phyloP scores from a whole-genome alignment of 2,797 vertebrate genomes.

The Sorex maritimensis region DNA sequence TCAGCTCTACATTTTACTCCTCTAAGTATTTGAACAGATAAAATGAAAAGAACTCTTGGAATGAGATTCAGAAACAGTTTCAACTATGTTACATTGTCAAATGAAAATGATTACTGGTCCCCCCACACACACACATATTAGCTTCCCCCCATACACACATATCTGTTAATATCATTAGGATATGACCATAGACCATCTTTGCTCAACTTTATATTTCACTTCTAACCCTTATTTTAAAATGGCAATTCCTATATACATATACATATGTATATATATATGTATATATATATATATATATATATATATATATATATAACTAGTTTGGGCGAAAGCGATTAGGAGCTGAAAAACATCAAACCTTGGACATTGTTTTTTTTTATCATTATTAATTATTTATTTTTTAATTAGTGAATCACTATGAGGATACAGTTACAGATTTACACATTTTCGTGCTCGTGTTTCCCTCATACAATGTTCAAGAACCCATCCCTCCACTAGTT shows the following conservation, averaged over 20 bases:
- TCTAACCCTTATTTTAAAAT: conserved; percentile 21
- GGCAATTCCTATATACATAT: conserved; percentile 1
- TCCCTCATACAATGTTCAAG: too few relatives aligned
- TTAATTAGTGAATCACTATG: too few relatives aligned
- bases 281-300: too few relatives aligned
- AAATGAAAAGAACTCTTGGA: conserved; percentile 38
- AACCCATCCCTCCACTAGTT: too few relatives aligned
- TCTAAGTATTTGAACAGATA: not conserved
- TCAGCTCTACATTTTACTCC: not conserved
- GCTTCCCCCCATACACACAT: not conserved
- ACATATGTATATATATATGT: too few relatives aligned
- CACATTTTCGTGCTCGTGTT: too few relatives aligned
- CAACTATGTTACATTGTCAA: conserved; percentile 35
- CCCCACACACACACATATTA: conserved; percentile 1
- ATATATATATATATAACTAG: too few relatives aligned
- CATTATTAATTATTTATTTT: too few relatives aligned
- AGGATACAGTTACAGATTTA: too few relatives aligned
- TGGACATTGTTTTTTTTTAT: not conserved
- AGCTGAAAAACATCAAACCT: conserved; percentile 1
- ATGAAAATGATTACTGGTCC: conserved; percentile 36
- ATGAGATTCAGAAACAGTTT: not conserved
- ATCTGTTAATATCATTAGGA: not conserved
- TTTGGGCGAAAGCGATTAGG: not conserved
- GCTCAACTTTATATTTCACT: conserved; percentile 16
- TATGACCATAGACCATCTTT: conserved; percentile 7